Conservation (phyloP, 2,797 vertebrate genomes). For the Pipistrellus kuhlii region DNA sequence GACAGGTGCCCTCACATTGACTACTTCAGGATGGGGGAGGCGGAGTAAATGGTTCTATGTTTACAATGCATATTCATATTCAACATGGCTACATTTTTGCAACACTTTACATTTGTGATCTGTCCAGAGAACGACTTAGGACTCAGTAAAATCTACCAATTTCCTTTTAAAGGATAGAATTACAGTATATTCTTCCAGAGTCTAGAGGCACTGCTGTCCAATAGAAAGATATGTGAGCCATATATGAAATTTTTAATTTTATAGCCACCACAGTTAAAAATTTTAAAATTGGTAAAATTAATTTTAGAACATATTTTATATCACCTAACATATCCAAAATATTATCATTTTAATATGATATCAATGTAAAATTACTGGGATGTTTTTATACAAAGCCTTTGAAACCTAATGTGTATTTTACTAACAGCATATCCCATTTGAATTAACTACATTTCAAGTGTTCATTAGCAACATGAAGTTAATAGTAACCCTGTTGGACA, state of each 20-base stretch:
- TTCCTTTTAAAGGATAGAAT: neutral
- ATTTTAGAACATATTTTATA: neutral
- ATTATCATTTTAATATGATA: constrained; percentile 20
- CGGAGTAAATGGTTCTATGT: neutral
- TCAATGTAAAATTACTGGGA: neutral
- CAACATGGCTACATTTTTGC: neutral
- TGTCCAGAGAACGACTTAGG: neutral
- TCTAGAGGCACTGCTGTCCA: neutral
- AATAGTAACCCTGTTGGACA: neutral
- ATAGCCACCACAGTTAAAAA: neutral
- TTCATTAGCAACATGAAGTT: neutral
- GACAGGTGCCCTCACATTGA: neutral
- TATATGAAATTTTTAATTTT: neutral
- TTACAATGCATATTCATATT: neutral
- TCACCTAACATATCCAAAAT: neutral
- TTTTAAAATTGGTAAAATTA: neutral
- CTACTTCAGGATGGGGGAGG: neutral
- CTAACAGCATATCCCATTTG: neutral
- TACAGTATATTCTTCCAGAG: neutral
- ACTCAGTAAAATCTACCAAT: neutral
- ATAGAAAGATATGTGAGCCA: neutral
- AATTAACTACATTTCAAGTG: neutral
- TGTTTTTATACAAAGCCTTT: neutral
- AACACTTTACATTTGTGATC: neutral
- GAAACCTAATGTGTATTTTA: neutral